Base-by-base conservation (phyloP, 2,113 vertebrate genomes). In the Podocnemis expansa region DNA sequence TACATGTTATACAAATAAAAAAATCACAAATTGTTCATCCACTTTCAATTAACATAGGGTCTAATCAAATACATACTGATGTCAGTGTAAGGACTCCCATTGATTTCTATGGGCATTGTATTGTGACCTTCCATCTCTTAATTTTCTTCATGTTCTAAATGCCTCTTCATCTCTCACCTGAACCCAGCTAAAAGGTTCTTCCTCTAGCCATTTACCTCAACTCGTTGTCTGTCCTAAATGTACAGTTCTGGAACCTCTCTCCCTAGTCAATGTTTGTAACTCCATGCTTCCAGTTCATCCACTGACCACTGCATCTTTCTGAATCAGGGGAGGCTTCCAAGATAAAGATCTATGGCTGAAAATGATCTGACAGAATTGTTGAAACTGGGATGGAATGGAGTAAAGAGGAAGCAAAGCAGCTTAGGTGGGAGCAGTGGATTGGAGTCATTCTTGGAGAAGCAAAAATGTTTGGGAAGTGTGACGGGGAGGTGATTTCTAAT, bases 71-170 rank as follows among this genome's bases (percentile, higher is more conserved):
- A 13, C 25, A 24, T 27, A 13, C 43, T 25, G 73, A 76, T 14
- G 22, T 45, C 22, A 45, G 11, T 45, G 25, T 12, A 76, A 76
- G 41, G 73, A 45, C 12, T 29, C 73, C 73, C 25, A 45, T 41
- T 76, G 22, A 43, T 41, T 76, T 47, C 3, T 75, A 10, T 6
- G 19, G 11, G 91, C 22, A 27, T 27, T 55, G 54, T 25, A 19
- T 16, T 29, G 34, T 54, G 87, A 19, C 52, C 89, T 79, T 8
- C 8, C 1, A 79, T 76, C 25, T 22, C 41, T 70, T 70, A 38
- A n/a, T 41, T n/a, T 73, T 41, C 8, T 12, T 67, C 0, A 0
- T 45, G 56, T 3, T 9, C 14, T 8, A 29, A 16, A 24, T 4
- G 45, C 8, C 22, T 29, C 19, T 70, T 9, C 6, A 22, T 47